phyloP scores from a whole-genome alignment of 2,888 invertebrate species.

The Nemotelus nigrinus region DNA sequence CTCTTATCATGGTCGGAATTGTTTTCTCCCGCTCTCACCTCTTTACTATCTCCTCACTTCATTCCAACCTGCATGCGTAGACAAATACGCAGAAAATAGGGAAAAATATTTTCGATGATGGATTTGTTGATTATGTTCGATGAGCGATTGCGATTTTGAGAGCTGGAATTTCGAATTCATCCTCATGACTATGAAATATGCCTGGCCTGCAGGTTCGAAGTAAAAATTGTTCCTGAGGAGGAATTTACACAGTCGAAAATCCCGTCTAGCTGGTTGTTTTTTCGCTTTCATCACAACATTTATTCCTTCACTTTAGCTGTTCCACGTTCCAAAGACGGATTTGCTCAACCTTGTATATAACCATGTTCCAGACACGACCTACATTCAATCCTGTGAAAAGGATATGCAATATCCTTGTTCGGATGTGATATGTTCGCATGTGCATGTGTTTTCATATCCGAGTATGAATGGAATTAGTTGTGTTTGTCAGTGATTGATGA shows the following conservation, averaged over 20 bases:
- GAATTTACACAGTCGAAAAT: slow-evolving; percentile 13
- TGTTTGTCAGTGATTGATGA: slow-evolving; percentile 44
- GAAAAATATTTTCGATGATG: slow-evolving; percentile 37
- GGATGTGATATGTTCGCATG: not conserved
- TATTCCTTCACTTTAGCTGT: slow-evolving; percentile 14
- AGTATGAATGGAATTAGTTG: slow-evolving; percentile 42
- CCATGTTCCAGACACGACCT: slow-evolving; percentile 13
- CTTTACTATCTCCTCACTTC: not conserved
- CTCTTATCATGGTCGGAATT: slow-evolving; percentile 38
- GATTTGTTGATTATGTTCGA: slow-evolving; percentile 45
- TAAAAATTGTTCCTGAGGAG: slow-evolving; percentile 6
- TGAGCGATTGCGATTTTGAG: slow-evolving; percentile 41
- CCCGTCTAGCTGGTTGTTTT: not conserved
- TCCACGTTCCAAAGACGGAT: slow-evolving; percentile 35
- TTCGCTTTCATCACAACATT: slow-evolving; percentile 1
- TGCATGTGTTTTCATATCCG: not conserved
- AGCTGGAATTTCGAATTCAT: not conserved
- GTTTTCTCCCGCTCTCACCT: slow-evolving; percentile 5
- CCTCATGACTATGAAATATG: too few relatives aligned
- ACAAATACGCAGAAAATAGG: not conserved
- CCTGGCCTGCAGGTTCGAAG: not conserved
- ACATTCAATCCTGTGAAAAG: slow-evolving; percentile 19
- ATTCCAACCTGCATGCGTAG: not conserved
- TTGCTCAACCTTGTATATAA: slow-evolving; percentile 36
- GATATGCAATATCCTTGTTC: slow-evolving; percentile 36